phyloP scores from a whole-genome alignment of 2,797 vertebrate genomes.

The Cetoscarus ocellatus region DNA sequence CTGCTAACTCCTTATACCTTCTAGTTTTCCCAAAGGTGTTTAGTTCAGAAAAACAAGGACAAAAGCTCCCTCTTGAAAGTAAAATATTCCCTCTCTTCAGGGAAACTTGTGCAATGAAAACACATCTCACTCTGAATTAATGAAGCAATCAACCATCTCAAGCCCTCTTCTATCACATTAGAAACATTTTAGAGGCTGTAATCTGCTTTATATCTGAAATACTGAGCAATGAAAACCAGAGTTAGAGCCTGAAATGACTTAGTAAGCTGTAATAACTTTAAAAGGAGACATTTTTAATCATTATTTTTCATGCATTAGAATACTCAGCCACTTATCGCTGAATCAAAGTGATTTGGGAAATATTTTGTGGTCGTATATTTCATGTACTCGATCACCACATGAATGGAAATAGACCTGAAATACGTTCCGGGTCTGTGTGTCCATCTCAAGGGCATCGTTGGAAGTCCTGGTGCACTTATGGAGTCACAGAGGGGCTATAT shows the following conservation, averaged over 20 bases:
- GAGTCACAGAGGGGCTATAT: constrained; percentile 64
- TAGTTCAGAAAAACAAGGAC: constrained; percentile 17
- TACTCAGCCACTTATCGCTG: constrained; percentile 35
- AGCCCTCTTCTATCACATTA: constrained; percentile 39
- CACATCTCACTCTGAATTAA: constrained; percentile 44
- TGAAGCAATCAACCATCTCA: constrained; percentile 50
- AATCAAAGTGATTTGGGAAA: constrained; percentile 37
- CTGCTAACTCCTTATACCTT: too few species aligned
- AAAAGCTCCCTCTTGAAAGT: not conserved
- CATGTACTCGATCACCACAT: constrained; percentile 2
- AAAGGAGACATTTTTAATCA: constrained; percentile 40
- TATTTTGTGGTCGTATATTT: constrained; percentile 33
- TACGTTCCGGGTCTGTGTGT: constrained; percentile 17
- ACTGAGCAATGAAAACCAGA: constrained; percentile 53
- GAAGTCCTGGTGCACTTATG: constrained; percentile 51
- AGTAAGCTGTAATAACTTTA: constrained; percentile 57
- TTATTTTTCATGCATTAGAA: constrained; percentile 49
- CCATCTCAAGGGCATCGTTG: constrained; percentile 66
- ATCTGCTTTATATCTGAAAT: constrained; percentile 59
- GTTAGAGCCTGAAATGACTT: constrained; percentile 48
- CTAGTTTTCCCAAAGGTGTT: not conserved
- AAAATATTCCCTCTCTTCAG: constrained; percentile 9
- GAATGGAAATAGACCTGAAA: constrained; percentile 17
- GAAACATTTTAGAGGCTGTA: constrained; percentile 52
- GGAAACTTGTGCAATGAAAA: constrained; percentile 32